Conservation (phyloP, 2,797 vertebrate genomes). For the Spondyliosoma cantharus region DNA sequence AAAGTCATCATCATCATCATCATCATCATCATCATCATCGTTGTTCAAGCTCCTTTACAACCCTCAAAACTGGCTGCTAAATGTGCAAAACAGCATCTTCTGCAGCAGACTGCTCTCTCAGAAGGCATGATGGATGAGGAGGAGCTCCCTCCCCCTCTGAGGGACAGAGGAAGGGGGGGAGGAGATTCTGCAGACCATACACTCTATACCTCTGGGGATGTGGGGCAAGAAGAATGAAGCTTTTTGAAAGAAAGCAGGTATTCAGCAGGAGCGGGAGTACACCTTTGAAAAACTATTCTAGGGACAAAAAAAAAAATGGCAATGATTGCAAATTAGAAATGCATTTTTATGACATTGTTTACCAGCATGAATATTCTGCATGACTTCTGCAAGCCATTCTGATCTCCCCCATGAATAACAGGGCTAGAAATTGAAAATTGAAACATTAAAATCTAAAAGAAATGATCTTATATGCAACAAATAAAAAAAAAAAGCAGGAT, state of each 20-base stretch:
- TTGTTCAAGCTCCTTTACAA: constrained; percentile 38
- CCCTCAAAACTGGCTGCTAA: constrained; percentile 50
- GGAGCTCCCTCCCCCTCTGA: constrained; percentile 36
- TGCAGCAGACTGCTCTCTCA: constrained; percentile 46
- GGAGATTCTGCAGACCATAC: constrained; percentile 58
- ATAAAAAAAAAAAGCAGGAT: constrained; percentile 52
- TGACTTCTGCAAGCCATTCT: constrained; percentile 84
- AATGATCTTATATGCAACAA: constrained; percentile 80
- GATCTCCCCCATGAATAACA: constrained; percentile 73
- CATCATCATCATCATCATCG: constrained; percentile 24
- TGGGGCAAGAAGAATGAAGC: constrained; percentile 54
- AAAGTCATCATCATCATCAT: constrained; percentile 41
- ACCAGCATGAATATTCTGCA: constrained; percentile 89
- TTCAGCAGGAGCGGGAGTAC: constrained; percentile 64
- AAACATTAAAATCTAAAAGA: constrained; percentile 68
- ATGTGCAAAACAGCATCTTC: constrained; percentile 56
- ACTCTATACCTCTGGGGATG: constrained; percentile 70
- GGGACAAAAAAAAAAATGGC: constrained; percentile 60
- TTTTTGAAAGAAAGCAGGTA: constrained; percentile 51
- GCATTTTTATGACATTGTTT: constrained; percentile 85
- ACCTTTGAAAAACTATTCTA: constrained; percentile 66
- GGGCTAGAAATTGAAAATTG: constrained; percentile 78
- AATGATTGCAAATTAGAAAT: constrained; percentile 73
- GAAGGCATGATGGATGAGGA: constrained; percentile 54
- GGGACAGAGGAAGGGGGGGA: constrained; percentile 42